Evolutionary conservation across 2,888 invertebrate genomes (phyloP).

Genomic region (Erannis defoliaria): DNA sequence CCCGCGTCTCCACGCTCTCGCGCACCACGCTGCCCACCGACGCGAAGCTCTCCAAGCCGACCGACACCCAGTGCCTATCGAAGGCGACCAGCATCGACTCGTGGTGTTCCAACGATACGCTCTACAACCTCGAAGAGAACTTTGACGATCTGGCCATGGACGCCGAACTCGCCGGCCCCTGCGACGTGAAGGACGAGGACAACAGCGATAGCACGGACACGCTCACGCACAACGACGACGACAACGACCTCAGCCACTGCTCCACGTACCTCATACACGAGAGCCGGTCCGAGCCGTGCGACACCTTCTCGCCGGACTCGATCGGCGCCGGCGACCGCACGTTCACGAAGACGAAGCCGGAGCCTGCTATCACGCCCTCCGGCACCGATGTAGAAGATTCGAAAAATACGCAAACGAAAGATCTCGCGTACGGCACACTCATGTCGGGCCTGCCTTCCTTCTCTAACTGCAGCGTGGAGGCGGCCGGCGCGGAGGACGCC

Average conservation of each 20-base stretch:
- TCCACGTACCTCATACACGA: conserved; percentile 80
- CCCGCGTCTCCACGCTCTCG: conserved; percentile 80
- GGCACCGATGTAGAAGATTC: conserved; percentile 70
- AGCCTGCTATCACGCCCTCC: conserved; percentile 63
- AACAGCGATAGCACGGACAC: conserved; percentile 77
- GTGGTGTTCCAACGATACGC: conserved; percentile 88
- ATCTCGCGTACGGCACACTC: conserved; percentile 75
- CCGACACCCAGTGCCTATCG: conserved; percentile 78
- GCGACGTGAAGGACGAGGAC: conserved; percentile 59
- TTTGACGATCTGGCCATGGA: conserved; percentile 81
- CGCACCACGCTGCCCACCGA: conserved; percentile 81
- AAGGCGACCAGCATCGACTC: conserved; percentile 88
- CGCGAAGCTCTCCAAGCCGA: conserved; percentile 79
- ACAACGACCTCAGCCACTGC: conserved; percentile 70
- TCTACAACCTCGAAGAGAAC: conserved; percentile 88
- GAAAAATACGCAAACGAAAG: conserved; percentile 73
- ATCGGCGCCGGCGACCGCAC: conserved; percentile 76
- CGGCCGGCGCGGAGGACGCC: conserved; percentile 64
- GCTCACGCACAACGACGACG: conserved; percentile 75
- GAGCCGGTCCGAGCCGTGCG: conserved; percentile 72
- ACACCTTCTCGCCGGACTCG: conserved; percentile 78
- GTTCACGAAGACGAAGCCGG: conserved; percentile 75
- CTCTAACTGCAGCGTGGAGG: conserved; percentile 76
- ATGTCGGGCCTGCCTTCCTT: conserved; percentile 73
- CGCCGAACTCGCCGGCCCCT: conserved; percentile 64